Evolutionary conservation across 2,797 vertebrate species (phyloP), one percentile per base, ranked within the genome.

Genomic region (Mustela erminea): DNA sequence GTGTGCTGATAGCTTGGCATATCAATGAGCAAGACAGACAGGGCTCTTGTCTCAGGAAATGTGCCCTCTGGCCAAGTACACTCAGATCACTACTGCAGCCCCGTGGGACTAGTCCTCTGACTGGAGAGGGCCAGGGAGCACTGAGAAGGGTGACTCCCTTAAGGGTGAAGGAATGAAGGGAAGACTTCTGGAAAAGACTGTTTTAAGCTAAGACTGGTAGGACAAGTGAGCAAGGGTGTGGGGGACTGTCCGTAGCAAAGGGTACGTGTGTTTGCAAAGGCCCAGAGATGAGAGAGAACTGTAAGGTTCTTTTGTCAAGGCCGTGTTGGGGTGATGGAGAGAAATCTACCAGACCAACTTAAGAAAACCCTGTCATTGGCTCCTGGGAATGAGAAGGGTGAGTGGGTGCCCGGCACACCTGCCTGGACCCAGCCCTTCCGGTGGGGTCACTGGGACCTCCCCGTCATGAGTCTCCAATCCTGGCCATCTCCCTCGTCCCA

Each of bases 391-490:
- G 29, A 11, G 15, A 49, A 77, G 27, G 43, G 27, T 10, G 43
- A 77, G 27, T 15, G 41, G 1, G 3, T 5, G 27, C 29, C 8
- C 11, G 1, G n/a, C 68, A 20, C 20, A 41, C 35, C 35, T 23
- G 18, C 68, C 35, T 4, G 68, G 20, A 21, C 68, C 66, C 10
- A 2, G n/a, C 21, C 18, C 68, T 35, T 72, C 8, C 10, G 12
- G 62, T 21, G 66, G 8, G 18, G 66, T 11, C 18, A 5, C 35
- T 18, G n/a, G 18, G 68, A 12, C 20, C 20, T 23, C 68, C 68
- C n/a, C 5, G 0, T 13, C 35, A 0, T 41, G 9, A 12, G 68
- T 38, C 18, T 72, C 68, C 4, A 2, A 6, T 0, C 20, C 35
- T 23, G 35, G 35, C 10, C 35, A 5, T 41, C 20, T 38, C 35